These are phyloP conservation scores for Crotophaga sulcirostris DNA, from an alignment of 2,113 vertebrate species.

Conservation along the genomic window DNA sequence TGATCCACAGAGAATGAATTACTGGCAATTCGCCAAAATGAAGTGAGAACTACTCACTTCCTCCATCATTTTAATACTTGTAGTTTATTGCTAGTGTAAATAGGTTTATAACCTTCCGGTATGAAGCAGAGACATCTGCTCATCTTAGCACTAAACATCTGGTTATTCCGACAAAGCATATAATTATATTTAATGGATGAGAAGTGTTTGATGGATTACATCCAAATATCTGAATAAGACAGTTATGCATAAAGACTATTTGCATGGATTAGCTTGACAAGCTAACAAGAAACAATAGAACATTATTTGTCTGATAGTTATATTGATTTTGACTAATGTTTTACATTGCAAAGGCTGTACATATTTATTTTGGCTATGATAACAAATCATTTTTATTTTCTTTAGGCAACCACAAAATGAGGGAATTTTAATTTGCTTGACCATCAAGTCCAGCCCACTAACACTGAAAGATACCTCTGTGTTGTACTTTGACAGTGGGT, in stretches of 20 bases:
- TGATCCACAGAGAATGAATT: neutral
- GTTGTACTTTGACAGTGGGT: neutral
- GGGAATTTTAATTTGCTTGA: neutral
- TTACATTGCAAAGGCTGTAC: neutral
- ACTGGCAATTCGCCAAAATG: slow-evolving; percentile 22
- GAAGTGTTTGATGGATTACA: slow-evolving; percentile 71
- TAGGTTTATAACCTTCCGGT: slow-evolving; percentile 73
- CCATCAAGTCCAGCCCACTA: neutral
- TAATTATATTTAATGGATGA: slow-evolving; percentile 79
- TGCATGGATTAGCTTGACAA: slow-evolving; percentile 49
- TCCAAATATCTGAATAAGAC: slow-evolving; percentile 68
- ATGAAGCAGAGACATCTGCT: slow-evolving; percentile 74
- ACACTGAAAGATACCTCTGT: neutral
- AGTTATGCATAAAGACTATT: slow-evolving; percentile 56
- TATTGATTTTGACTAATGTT: neutral
- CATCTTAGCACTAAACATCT: slow-evolving; percentile 74
- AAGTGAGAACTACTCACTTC: slow-evolving; percentile 38
- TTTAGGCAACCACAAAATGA: neutral
- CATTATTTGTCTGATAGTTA: neutral
- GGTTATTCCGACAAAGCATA: slow-evolving; percentile 76
- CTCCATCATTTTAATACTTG: slow-evolving; percentile 62
- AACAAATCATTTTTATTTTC: neutral
- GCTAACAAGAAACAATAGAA: slow-evolving; percentile 41
- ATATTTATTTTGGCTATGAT: neutral
- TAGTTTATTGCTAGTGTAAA: slow-evolving; percentile 65